These are phyloP conservation scores for Pelosia muscerda DNA, from an alignment of 2,888 invertebrate genomes.

Conservation along the genomic window DNA sequence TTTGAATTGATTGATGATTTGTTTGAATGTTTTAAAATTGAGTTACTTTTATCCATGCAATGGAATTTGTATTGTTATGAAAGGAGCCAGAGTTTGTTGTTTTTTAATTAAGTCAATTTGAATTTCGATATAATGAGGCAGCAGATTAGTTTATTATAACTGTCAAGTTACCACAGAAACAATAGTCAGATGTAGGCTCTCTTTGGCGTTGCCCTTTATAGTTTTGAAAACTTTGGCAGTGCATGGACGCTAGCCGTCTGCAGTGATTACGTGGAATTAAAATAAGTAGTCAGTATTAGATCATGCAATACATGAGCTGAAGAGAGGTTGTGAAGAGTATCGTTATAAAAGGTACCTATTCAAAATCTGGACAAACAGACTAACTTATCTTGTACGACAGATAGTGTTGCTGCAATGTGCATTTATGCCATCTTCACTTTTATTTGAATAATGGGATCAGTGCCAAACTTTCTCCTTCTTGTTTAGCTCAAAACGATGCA, in stretches of 20 bases:
- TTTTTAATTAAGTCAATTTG: conserved; percentile 83
- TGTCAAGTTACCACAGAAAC: conserved; percentile 84
- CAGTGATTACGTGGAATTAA: conserved; percentile 50
- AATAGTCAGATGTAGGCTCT: conserved; percentile 83
- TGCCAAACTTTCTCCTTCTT: conserved; percentile 86
- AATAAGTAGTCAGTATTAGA: conserved; percentile 78
- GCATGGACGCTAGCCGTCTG: conserved; percentile 48
- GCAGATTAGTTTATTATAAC: conserved; percentile 80
- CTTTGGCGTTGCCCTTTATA: conserved; percentile 76
- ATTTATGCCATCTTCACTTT: conserved; percentile 84
- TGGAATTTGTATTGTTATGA: conserved; percentile 85
- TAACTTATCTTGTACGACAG: conserved; percentile 77
- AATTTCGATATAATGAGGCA: conserved; percentile 81
- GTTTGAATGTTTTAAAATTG: conserved; percentile 84
- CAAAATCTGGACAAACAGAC: conserved; percentile 83
- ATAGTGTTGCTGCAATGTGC: conserved; percentile 84
- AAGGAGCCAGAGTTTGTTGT: conserved; percentile 83
- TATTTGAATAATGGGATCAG: conserved; percentile 85
- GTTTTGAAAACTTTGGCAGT: conserved; percentile 63
- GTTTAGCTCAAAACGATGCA: conserved; percentile 86
- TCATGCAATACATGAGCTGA: conserved; percentile 78
- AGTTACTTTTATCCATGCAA: conserved; percentile 85
- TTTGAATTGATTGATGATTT: conserved; percentile 76
- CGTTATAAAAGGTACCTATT: conserved; percentile 86
- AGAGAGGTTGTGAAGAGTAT: conserved; percentile 85